Percentiles rank a stretch among this genome's conserved stretches.
phyloP scores from a whole-genome alignment of 2,797 vertebrate species.

The Gymnoscopelus microlampas region DNA sequence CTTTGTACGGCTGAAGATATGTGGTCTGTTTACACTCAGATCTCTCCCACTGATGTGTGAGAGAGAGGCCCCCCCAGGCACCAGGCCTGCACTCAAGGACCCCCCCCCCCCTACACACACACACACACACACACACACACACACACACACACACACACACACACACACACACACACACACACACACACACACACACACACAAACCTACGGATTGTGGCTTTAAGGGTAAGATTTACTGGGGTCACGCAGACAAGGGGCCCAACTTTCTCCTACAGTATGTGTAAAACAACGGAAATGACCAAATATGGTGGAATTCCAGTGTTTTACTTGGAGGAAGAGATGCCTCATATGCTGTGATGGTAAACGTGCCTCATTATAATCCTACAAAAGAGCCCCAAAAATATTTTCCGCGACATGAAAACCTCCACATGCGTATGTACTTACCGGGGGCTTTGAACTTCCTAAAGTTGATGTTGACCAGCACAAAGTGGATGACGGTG shows the following conservation, averaged over 20 bases:
- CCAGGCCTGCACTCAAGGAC: conserved; percentile 20
- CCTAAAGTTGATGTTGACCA: conserved; percentile 97
- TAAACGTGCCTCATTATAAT: conserved; percentile 26
- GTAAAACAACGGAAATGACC: not conserved
- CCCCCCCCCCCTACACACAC: not conserved
- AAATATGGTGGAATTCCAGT: conserved; percentile 12
- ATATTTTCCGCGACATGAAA: conserved; percentile 40
- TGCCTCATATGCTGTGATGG: conserved; percentile 43
- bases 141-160: conserved; percentile 2
- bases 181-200: too few relatives aligned
- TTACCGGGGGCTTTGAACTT: conserved; percentile 93
- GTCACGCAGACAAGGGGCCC: conserved; percentile 19
- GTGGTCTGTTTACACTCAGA: conserved; percentile 61
- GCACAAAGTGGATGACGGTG: conserved; percentile 95
- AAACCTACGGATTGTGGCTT: not conserved
- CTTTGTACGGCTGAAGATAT: conserved; percentile 48
- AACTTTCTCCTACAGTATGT: conserved; percentile 5
- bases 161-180: not conserved
- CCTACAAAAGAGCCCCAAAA: conserved; percentile 5
- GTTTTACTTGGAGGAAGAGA: conserved; percentile 46
- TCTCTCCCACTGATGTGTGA: conserved; percentile 46
- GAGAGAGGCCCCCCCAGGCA: conserved; percentile 49
- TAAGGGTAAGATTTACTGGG: conserved; percentile 4
- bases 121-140: not conserved
- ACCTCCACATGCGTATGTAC: conserved; percentile 23